Evolutionary conservation across 2,113 vertebrate species (phyloP).

Genomic region (Mormyrus iriodes): DNA sequence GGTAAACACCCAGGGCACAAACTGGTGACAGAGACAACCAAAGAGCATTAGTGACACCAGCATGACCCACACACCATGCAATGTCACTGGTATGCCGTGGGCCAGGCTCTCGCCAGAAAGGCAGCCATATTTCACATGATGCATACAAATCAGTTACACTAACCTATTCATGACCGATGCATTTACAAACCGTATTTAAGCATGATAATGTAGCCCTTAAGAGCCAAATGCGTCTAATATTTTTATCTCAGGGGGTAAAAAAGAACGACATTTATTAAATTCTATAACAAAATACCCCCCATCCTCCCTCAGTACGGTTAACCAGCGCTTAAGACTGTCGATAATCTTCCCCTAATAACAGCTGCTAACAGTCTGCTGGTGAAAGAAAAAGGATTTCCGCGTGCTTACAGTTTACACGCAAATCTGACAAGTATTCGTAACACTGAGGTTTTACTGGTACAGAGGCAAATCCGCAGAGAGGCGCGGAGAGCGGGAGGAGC

Average conservation of each 20-base stretch:
- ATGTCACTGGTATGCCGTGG: background rate
- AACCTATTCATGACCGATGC: background rate
- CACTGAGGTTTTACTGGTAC: background rate
- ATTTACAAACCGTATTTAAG: background rate
- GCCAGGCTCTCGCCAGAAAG: background rate
- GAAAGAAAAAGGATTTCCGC: background rate
- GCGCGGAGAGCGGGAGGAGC: background rate
- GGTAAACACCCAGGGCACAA: background rate
- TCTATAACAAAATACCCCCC: background rate
- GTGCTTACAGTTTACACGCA: background rate
- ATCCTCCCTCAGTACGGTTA: background rate
- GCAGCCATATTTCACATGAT: background rate
- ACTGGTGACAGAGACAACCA: background rate
- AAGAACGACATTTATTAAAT: background rate
- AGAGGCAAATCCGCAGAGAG: background rate
- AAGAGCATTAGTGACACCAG: background rate
- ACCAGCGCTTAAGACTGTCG: background rate
- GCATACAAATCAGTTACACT: background rate
- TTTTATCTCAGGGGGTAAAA: background rate
- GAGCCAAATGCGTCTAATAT: background rate
- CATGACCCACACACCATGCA: background rate
- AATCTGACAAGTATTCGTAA: background rate
- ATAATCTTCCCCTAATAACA: background rate
- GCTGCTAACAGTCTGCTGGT: background rate
- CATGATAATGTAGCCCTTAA: background rate